phyloP scores from a whole-genome alignment of 2,888 invertebrate species.

The Strigamia maritima region DNA sequence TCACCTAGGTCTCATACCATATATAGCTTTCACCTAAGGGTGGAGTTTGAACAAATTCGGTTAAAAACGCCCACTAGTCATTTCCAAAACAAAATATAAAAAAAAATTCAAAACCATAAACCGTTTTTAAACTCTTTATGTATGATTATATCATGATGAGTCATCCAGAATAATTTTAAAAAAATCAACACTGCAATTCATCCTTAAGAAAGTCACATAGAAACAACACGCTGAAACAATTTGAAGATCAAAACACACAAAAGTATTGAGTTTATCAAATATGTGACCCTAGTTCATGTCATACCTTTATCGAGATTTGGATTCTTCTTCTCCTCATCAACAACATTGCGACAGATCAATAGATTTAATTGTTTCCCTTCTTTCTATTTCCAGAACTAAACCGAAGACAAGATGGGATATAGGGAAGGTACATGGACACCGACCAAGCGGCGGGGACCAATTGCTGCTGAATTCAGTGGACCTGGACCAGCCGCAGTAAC shows the following conservation, averaged over 20 bases:
- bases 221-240: too few species aligned
- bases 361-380: neutral
- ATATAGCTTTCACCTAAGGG: neutral
- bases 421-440: constrained; percentile 83
- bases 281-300: too few species aligned
- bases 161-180: too few species aligned
- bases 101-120: too few species aligned
- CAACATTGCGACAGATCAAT: neutral
- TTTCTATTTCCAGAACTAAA: neutral
- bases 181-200: too few species aligned
- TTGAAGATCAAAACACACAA: too few species aligned
- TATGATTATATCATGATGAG: too few species aligned
- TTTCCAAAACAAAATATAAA: neutral
- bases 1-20: neutral
- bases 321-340: neutral
- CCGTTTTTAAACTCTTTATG: too few species aligned
- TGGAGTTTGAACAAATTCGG: neutral
- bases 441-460: constrained; percentile 80
- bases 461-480: constrained; percentile 78
- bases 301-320: too few species aligned
- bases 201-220: too few species aligned
- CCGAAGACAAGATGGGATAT: constrained; percentile 40
- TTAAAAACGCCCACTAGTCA: neutral
- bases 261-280: too few species aligned
- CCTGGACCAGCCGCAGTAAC: constrained; percentile 85